Evolutionary conservation across 2,888 invertebrate species (phyloP), one percentile per base, ranked within the genome.

Genomic region (Myopa tessellatipennis): DNA sequence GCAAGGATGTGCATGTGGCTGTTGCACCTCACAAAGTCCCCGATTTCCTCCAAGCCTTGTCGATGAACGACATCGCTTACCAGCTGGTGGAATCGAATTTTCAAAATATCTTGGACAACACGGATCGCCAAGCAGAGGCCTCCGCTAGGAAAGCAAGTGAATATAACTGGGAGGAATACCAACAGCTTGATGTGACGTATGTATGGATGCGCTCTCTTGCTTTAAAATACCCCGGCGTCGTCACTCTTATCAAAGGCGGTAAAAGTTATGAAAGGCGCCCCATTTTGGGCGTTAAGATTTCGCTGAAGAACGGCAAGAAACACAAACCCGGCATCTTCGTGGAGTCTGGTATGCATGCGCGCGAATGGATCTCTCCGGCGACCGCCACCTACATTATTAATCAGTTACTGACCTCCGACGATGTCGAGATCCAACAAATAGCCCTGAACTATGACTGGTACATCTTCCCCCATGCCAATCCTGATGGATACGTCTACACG

Each of bases 351-450:
- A 94, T 94, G 82, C 91, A 95, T 79, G 94, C 92, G 0, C 92
- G 95, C 68, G 96, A 96, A 87, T 96, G 94, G 94, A 91, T 94
- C 8, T 90, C 92, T 0, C 92, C 94, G 0, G 93, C 93, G 0
- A 90, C 93, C 0, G 86, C 92, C 0, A 92, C 93, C 0, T 94
- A 92, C 82, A 87, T 94, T 3, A 88, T 92, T 5, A 91, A 93
- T 80, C 91, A 93, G 84, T 86, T 94, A 2, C 86, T 93, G 3
- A 91, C 89, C 71, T 92, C 92, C 26, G 87, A 90, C 0, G 88
- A 91, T 7, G 81, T 88, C 0, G 90, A 90, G 5, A 87, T 92
- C 0, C 86, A 86, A 61, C 80, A 87, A 3, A 90, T 92, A 0
- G 90, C 92, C 0, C 88, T 91, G 69, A 90, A 90, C 36, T 91